phyloP scores from a whole-genome alignment of 2,113 vertebrate species.

The Myocastor coypus region DNA sequence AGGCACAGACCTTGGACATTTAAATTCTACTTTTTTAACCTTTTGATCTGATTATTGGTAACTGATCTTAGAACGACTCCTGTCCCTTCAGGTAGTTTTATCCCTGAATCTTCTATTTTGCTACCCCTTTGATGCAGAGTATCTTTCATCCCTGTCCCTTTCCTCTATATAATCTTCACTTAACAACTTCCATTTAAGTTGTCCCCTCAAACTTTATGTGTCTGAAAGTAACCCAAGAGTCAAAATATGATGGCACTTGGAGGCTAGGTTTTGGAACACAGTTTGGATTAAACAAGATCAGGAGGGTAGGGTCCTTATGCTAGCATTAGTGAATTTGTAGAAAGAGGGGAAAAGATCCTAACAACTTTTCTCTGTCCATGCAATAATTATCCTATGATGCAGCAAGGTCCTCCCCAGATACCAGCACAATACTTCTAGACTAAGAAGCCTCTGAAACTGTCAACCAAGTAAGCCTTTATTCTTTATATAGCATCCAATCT shows the following conservation, averaged over 20 bases:
- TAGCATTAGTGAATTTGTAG: neutral
- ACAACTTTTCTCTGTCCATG: neutral
- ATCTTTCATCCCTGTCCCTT: neutral
- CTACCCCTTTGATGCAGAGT: neutral
- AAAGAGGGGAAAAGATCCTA: neutral
- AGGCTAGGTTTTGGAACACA: neutral
- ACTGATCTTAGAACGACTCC: neutral
- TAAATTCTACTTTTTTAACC: neutral
- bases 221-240: neutral
- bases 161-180: neutral
- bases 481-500: neutral
- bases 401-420: neutral
- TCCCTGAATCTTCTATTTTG: neutral
- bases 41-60: neutral
- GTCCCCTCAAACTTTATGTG: neutral
- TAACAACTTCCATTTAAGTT: neutral
- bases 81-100: accelerated
- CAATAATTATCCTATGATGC: accelerated
- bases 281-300: neutral
- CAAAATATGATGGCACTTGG: neutral
- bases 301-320: neutral
- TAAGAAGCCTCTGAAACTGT: neutral
- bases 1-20: neutral
- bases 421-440: neutral
- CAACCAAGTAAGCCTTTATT: neutral